Evolutionary conservation across 2,797 vertebrate genomes (phyloP).

Genomic region (Lemur catta): DNA sequence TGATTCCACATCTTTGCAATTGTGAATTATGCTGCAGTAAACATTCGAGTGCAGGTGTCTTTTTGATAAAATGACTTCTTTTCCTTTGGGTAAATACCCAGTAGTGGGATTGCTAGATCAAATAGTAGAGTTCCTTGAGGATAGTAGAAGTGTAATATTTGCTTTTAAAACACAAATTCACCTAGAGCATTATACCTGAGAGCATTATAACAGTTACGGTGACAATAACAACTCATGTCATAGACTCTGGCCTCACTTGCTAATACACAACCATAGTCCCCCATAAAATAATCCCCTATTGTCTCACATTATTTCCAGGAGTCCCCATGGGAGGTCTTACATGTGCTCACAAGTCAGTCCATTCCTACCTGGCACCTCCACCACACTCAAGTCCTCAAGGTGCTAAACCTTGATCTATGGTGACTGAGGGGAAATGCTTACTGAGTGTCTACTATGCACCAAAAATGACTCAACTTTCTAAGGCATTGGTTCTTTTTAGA

Average conservation of each 20-base stretch:
- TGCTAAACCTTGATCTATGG: neutral
- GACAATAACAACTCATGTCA: neutral
- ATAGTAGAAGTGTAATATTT: neutral
- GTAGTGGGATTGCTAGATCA: too few relatives aligned
- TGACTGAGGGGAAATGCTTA: neutral
- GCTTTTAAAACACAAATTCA: slow-evolving; percentile 31
- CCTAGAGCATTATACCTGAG: neutral
- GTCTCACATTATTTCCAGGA: neutral
- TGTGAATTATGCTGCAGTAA: too few relatives aligned
- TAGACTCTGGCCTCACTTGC: neutral
- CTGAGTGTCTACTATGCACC: neutral
- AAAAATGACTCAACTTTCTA: slow-evolving; percentile 8
- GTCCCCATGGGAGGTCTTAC: neutral
- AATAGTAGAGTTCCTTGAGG: too few relatives aligned
- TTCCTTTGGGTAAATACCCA: too few relatives aligned
- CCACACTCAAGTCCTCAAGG: neutral
- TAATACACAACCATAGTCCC: neutral
- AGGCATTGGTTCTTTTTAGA: neutral
- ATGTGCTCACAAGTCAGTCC: neutral
- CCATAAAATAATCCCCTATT: neutral
- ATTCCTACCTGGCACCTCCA: neutral
- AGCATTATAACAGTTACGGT: neutral
- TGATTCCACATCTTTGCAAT: too few relatives aligned
- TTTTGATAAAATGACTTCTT: too few relatives aligned
- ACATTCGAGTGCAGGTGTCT: too few relatives aligned